Evolutionary conservation across 2,888 invertebrate species (phyloP), one percentile per base, ranked within the genome.

Genomic region (Loripinus fragilis): DNA sequence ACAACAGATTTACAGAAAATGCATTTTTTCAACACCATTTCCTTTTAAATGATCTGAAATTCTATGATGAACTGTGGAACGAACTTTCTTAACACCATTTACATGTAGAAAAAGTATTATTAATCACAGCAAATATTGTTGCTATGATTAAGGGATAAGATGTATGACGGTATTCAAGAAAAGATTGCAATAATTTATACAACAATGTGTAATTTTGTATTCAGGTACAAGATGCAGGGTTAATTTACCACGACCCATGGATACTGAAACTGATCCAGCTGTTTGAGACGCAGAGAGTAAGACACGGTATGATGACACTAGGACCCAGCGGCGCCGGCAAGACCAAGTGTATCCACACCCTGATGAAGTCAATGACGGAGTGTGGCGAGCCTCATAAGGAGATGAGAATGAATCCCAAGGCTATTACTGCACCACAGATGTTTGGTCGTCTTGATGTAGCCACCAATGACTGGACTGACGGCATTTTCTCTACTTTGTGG

Each of bases 391-490:
- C 95, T 10, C 98, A 98, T 94, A 96, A 97, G 87, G 99, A 99
- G 95, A 97, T 99, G 97, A 95, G 99, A 86, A 98, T 99, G 98
- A 99, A 99, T 94, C 99, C 99, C 0, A 99, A 99, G 94, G 97
- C 99, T 25, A 98, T 99, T 90, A 98, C 98, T 23, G 97, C 98
- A 0, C 96, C 98, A 0, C 99, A 99, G 95, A 99, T 99, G 99
- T 99, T 99, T 92, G 99, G 99, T 0, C 95, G 98, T 42, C 94
- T 99, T 33, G 99, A 99, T 92, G 98, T 99, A 0, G 98, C 98
- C 0, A 99, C 99, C 0, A 99, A 99, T 92, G 99, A 99, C 91
- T 99, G 99, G 99, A 99, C 98, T 0, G 99, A 99, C 93, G 99
- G 99, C 5, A 98, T 99, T 89, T 99, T 99, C 94, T 98, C 98